Evolutionary conservation across 2,113 vertebrate species (phyloP), one percentile per base, ranked within the genome.

Genomic region (Dromaius novaehollandiae): DNA sequence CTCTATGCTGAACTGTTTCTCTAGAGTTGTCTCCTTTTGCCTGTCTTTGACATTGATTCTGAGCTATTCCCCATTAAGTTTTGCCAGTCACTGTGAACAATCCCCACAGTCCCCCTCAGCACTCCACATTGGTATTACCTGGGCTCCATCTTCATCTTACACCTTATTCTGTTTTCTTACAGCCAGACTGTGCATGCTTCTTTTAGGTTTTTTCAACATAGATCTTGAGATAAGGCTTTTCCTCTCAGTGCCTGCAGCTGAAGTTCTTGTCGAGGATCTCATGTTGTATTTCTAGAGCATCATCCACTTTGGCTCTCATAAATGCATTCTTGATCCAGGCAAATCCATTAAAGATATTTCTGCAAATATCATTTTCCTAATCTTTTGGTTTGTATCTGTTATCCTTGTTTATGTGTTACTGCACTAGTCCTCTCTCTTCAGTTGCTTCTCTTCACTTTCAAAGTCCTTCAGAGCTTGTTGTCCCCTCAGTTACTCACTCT

Each of bases 381-480:
- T 61, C 40, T 88, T 73, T 78, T 32, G 12, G 7, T 13, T 93
- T 93, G 4, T 85, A n/a, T 63, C 55, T 87, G 36, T 91, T 85
- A 19, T 55, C 87, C 13, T 74, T 89, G 32, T 84, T 89, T 63
- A 74, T 70, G 15, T 84, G 81, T 65, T 93, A 46, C 21, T 81
- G 55, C 50, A 61, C 13, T 46, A 74, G 77, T 74, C 88, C 48
- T n/a, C 38, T 89, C 36, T 89, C 55, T 80, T 87, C 48, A 21
- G 21, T 86, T 90, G 46, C 34, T 82, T 78, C 38, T 71, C 60
- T 75, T 85, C 56, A 38, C 56, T 89, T 91, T 36, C 70, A 88
- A 82, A 96, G 56, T 66, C 56, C 70, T 82, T 92, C 82, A 79
- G 46, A 87, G 30, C 50, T 95, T 87, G 7, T 76, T 91, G n/a